Conservation (phyloP, 2,797 vertebrate genomes). For the Melanotaenia parkinsoni region DNA sequence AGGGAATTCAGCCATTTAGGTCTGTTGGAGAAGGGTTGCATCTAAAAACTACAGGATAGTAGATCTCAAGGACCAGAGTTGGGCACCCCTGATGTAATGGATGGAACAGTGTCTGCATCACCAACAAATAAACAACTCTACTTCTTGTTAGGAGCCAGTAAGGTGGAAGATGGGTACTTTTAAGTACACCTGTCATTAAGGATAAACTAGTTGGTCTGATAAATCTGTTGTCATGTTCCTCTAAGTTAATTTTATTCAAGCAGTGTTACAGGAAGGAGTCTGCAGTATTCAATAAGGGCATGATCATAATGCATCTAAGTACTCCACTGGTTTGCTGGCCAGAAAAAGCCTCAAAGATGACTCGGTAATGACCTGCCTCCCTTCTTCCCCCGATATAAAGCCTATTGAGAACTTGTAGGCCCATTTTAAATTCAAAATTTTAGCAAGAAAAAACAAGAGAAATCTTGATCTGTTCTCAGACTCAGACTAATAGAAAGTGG, state of each 20-base stretch:
- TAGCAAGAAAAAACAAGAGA: neutral
- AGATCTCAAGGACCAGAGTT: too few relatives aligned
- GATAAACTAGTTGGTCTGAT: neutral
- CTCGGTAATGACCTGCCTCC: neutral
- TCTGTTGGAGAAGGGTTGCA: too few relatives aligned
- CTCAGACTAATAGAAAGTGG: neutral
- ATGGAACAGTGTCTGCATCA: neutral
- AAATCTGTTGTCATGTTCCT: neutral
- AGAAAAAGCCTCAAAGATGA: neutral
- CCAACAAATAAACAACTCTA: neutral
- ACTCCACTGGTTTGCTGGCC: neutral
- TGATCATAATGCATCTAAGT: constrained; percentile 2
- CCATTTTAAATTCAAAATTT: neutral
- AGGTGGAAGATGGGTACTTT: neutral
- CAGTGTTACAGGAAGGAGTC: constrained; percentile 4
- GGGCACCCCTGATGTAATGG: neutral
- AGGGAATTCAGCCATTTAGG: too few relatives aligned
- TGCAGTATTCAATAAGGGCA: neutral
- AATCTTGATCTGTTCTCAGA: neutral
- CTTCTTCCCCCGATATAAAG: neutral
- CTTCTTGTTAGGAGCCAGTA: neutral
- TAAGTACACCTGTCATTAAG: neutral
- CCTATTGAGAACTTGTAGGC: neutral
- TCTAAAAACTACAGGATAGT: too few relatives aligned
- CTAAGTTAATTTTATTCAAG: neutral